Evolutionary conservation across 2,888 invertebrate species (phyloP), one percentile per base, ranked within the genome.

Genomic region (Apeira syringaria): DNA sequence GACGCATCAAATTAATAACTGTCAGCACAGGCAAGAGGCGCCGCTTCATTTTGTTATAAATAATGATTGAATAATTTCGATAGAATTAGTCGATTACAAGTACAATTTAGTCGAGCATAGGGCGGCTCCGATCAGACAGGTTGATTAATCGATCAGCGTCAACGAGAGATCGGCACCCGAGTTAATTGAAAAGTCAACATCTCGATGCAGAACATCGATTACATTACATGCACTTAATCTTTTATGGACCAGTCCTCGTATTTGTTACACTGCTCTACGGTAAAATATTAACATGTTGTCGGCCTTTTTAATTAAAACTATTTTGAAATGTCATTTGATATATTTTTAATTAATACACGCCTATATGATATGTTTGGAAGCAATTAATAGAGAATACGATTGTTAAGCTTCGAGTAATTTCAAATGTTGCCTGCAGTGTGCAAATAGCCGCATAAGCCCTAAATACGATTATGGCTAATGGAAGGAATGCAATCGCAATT

Each of bases 111-210:
- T 61, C 62, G 62, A 64, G 64, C 58, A 56, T 53, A 57, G 56
- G 62, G 57, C 61, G 58, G 61, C 47, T 57, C 56, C 51, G 57
- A 53, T 55, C 56, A 63, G 48, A 43, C 48, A 42, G 76, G 73
- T 78, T 82, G 81, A 83, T 82, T 80, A 80, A 80, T 73, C 38
- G 41, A 33, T 73, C 62, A 64, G 67, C 71, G 71, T 61, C 69
- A 59, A 57, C 65, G 64, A 66, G 69, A 68, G 74, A 76, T 77
- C 79, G 74, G 66, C 70, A 65, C 68, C 67, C 65, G 72, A 75
- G 74, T 85, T 86, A 87, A 88, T 88, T 88, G 88, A 88, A 88
- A 88, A 88, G 87, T 87, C 88, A 85, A 83, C 82, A 83, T 81
- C 84, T 75, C 75, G 73, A 74, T 73, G 62, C 64, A 57, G 62